These are phyloP conservation scores for Platichthys stellatus DNA, from an alignment of 2,113 vertebrate species.

Conservation along the genomic window DNA sequence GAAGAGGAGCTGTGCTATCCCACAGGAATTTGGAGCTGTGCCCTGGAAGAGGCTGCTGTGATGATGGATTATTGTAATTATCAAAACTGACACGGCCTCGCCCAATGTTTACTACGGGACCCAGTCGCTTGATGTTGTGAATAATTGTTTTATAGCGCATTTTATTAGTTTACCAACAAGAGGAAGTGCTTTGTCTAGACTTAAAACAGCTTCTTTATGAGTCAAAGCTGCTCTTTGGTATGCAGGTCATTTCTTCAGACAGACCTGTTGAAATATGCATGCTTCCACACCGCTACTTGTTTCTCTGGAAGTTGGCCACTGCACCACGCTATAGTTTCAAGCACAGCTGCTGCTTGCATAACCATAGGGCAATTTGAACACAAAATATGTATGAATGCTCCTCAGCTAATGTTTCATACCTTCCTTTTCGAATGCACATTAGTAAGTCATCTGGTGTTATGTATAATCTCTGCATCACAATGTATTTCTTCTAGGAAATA, in stretches of 20 bases:
- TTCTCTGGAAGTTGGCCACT: constrained; percentile 58
- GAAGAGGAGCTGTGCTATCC: constrained; percentile 68
- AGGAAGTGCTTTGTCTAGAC: constrained; percentile 85
- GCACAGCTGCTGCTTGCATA: constrained; percentile 68
- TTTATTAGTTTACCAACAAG: constrained; percentile 85
- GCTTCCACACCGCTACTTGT: constrained; percentile 59
- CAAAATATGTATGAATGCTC: constrained; percentile 58
- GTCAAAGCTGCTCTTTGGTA: constrained; percentile 74
- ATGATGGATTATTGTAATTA: constrained; percentile 81
- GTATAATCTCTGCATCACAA: constrained; percentile 7
- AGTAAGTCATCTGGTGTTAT: constrained; percentile 30
- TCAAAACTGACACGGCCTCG: constrained; percentile 74
- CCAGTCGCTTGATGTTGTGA: constrained; percentile 77
- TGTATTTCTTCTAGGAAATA: constrained; percentile 42
- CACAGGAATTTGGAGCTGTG: constrained; percentile 77
- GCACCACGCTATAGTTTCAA: constrained; percentile 52
- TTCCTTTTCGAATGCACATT: constrained; percentile 25
- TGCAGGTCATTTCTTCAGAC: constrained; percentile 75
- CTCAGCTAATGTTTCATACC: constrained; percentile 32
- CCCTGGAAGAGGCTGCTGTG: constrained; percentile 73
- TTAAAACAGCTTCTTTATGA: constrained; percentile 76
- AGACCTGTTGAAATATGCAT: constrained; percentile 66
- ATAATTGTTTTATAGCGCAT: constrained; percentile 79
- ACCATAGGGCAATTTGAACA: constrained; percentile 52
- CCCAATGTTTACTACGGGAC: constrained; percentile 77